phyloP scores from a whole-genome alignment of 2,888 invertebrate species.

The Digitonthophagus gazella region DNA sequence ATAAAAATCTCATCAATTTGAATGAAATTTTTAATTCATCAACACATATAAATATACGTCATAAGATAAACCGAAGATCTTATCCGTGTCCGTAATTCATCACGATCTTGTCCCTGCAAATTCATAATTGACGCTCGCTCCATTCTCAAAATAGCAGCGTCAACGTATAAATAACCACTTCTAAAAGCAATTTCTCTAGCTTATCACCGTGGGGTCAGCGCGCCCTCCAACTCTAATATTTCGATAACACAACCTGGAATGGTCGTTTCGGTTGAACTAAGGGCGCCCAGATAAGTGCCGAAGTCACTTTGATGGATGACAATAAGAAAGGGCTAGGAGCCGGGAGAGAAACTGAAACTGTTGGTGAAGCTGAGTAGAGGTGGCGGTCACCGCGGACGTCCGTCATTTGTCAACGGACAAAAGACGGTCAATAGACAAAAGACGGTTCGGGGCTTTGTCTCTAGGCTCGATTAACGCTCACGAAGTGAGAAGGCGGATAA shows the following conservation, averaged over 20 bases:
- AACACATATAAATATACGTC: too few relatives aligned
- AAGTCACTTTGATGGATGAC: conserved; percentile 9
- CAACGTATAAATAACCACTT: not conserved
- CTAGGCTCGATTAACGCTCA: not conserved
- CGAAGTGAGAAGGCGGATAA: not conserved
- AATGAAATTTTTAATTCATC: too few relatives aligned
- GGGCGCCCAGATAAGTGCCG: conserved; percentile 2
- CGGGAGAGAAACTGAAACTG: not conserved
- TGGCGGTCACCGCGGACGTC: not conserved
- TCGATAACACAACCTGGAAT: not conserved
- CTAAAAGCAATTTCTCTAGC: not conserved
- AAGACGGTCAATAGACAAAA: conserved; percentile 1
- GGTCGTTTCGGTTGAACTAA: not conserved
- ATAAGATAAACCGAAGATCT: too few relatives aligned
- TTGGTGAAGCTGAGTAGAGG: too few relatives aligned
- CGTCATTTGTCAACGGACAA: conserved; percentile 9
- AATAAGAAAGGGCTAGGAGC: conserved; percentile 5
- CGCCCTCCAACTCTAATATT: not conserved
- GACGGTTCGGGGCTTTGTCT: not conserved
- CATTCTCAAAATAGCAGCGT: too few relatives aligned
- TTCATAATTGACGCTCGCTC: too few relatives aligned
- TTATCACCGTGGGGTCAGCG: not conserved
- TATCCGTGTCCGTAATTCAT: not conserved
- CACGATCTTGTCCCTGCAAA: not conserved
- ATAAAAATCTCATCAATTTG: too few relatives aligned